Percentiles rank a stretch among this genome's conserved stretches.
Evolutionary conservation across 1,140 invertebrate genomes (phyloP).

Genomic region (Tetranychus urticae): DNA sequence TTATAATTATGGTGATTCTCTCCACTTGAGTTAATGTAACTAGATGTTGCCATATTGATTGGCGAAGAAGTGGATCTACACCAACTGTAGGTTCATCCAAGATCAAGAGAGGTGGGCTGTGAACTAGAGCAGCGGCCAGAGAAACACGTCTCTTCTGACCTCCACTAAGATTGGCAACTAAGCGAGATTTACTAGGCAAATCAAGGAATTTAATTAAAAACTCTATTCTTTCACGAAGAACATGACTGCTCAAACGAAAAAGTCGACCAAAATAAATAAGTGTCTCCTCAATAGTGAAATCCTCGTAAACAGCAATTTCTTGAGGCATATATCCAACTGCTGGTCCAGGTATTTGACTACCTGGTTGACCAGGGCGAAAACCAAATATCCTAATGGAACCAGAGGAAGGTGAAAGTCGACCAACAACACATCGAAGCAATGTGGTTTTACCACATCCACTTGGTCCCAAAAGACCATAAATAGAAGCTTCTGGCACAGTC

Average conservation of each 20-base stretch:
- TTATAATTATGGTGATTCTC: slow-evolving; percentile 70
- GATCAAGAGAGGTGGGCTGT: slow-evolving; percentile 25
- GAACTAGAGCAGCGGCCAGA: slow-evolving; percentile 24
- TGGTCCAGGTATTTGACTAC: slow-evolving; percentile 60
- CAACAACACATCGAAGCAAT: slow-evolving; percentile 61
- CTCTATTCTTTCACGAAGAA: slow-evolving; percentile 51
- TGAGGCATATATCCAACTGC: slow-evolving; percentile 57
- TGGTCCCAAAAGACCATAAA: slow-evolving; percentile 38
- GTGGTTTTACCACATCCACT: slow-evolving; percentile 43
- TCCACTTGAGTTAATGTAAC: slow-evolving; percentile 53
- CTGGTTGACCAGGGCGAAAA: slow-evolving; percentile 45
- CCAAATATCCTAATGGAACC: slow-evolving; percentile 68
- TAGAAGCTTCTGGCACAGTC: slow-evolving; percentile 12
- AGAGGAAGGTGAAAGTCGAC: slow-evolving; percentile 45
- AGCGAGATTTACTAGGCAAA: slow-evolving; percentile 51
- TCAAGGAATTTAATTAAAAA: slow-evolving; percentile 75
- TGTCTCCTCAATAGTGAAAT: slow-evolving; percentile 82
- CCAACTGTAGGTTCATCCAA: slow-evolving; percentile 49
- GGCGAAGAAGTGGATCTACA: slow-evolving; percentile 63
- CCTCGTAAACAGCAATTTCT: slow-evolving; percentile 76
- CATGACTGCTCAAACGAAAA: slow-evolving; percentile 51
- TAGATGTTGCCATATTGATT: slow-evolving; percentile 80
- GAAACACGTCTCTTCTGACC: slow-evolving; percentile 25
- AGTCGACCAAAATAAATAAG: slow-evolving; percentile 93
- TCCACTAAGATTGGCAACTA: slow-evolving; percentile 52